Evolutionary conservation across 1,140 invertebrate species (phyloP).

Genomic region (Leptopilina boulardi): DNA sequence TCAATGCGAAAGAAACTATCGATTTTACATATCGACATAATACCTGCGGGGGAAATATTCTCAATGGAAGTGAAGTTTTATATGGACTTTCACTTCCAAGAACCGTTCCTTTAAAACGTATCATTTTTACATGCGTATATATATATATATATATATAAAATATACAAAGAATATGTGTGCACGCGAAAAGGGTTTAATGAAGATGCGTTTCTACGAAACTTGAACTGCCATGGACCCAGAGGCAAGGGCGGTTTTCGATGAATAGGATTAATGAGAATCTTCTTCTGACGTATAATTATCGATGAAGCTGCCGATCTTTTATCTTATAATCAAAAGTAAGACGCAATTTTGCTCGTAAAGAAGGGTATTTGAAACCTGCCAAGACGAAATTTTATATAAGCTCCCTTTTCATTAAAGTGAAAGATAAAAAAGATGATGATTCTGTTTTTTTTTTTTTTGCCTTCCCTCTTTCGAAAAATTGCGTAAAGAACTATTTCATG

Average conservation of each 20-base stretch:
- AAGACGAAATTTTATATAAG: constrained; percentile 3
- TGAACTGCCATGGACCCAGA: constrained; percentile 32
- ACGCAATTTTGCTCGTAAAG: constrained; percentile 32
- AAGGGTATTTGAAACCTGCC: constrained; percentile 28
- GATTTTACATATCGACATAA: constrained; percentile 20
- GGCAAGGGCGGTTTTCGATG: constrained; percentile 29
- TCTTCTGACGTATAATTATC: constrained; percentile 24
- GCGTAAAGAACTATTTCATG: neutral
- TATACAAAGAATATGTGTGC: too few relatives aligned
- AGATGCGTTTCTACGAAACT: constrained; percentile 31
- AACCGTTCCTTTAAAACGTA: neutral
- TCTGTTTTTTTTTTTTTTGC: neutral
- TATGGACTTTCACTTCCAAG: constrained; percentile 28
- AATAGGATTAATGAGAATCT: constrained; percentile 34
- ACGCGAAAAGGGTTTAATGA: constrained; percentile 22
- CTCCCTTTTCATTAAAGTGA: constrained; percentile 1
- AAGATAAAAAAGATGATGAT: constrained; percentile 17
- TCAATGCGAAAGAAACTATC: constrained; percentile 13
- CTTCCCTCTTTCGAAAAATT: neutral
- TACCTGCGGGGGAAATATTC: constrained; percentile 12
- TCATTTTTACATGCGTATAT: constrained; percentile 3
- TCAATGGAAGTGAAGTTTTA: constrained; percentile 15
- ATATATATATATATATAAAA: too few relatives aligned
- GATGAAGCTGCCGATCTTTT: constrained; percentile 27
- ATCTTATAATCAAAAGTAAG: constrained; percentile 33